Conservation (phyloP, 2,797 vertebrate genomes). For the Hipposideros larvatus region DNA sequence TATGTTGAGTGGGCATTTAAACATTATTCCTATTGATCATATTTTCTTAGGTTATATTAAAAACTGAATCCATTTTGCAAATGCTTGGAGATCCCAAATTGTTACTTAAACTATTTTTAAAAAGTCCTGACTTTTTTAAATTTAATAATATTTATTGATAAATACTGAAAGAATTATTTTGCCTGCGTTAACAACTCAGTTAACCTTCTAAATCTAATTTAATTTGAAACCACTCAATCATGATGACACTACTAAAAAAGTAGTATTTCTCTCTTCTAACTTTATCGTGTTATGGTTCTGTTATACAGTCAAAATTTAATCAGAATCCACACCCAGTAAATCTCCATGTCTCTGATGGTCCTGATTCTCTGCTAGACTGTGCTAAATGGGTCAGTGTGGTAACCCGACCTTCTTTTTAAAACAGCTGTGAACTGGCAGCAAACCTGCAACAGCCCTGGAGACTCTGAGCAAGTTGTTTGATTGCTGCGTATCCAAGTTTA, state of each 20-base stretch:
- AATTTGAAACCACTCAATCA: neutral
- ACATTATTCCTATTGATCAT: neutral
- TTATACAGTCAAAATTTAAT: neutral
- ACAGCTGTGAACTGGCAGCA: neutral
- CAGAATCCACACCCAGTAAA: neutral
- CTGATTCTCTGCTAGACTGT: neutral
- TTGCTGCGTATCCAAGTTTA: neutral
- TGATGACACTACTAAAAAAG: neutral
- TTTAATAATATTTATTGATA: neutral
- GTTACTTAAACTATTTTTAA: conserved; percentile 23
- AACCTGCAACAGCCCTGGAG: neutral
- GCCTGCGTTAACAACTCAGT: neutral
- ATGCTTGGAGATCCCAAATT: neutral
- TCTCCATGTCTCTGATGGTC: neutral
- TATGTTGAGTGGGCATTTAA: neutral
- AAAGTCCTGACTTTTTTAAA: neutral
- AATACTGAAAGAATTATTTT: neutral
- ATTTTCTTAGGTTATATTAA: neutral
- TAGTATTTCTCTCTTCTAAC: neutral
- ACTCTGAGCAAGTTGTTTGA: neutral
- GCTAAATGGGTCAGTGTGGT: neutral
- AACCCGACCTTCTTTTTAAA: neutral
- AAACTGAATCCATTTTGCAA: neutral
- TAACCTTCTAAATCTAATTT: neutral
- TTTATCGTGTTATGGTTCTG: neutral